Base-by-base conservation (phyloP, 1,140 invertebrate genomes). In the Meteorus sp. region DNA sequence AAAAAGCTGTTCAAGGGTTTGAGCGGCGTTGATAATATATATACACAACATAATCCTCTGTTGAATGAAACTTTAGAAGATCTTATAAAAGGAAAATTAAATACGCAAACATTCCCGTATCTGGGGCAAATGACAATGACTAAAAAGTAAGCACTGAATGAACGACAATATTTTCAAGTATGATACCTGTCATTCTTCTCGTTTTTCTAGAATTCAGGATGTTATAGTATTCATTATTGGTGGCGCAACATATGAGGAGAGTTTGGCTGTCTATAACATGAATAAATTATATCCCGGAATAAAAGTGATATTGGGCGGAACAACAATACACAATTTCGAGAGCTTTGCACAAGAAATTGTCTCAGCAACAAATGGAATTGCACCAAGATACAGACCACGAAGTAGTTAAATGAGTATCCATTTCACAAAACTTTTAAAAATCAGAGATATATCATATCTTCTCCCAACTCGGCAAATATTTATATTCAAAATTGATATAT, bases 231-330 rank as follows among this genome's bases (percentile, higher is more conserved):
- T 99, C 71, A 90, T 98, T 15, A 86, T 99, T 61, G 97, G 97
- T 17, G 97, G 97, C n/a, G 85, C 89, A 15, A 99, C 97, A 0
- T 99, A 97, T 72, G 97, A 98, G 78, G 97, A 99, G 81, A 90
- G 95, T 2, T 74, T 93, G 2, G 85, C 88, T 43, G 89, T 98
- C 5, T 87, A 98, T 77, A 90, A 73, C 79, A 96, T 58, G 93
- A 98, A 79, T 85, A 89, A 79, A 81, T 82, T 63, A 61, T 85
- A 87, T 69, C 84, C 86, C 9, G 89, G 88, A 4, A 87, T 90
- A 29, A 85, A 88, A 67, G 86, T 98, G 23, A 82, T 98, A 53
- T 80, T 98, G 0, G 96, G 95, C 23, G 94, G 93, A 33, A 97
- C 94, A 3, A 89, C 86, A 0, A 84, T 99, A 25, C 96, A 97